A percentile compares a stretch with the other conserved stretches of the same genome.
Evolutionary conservation across 2,797 vertebrate genomes (phyloP).

Genomic region (Hybognathus amarus): DNA sequence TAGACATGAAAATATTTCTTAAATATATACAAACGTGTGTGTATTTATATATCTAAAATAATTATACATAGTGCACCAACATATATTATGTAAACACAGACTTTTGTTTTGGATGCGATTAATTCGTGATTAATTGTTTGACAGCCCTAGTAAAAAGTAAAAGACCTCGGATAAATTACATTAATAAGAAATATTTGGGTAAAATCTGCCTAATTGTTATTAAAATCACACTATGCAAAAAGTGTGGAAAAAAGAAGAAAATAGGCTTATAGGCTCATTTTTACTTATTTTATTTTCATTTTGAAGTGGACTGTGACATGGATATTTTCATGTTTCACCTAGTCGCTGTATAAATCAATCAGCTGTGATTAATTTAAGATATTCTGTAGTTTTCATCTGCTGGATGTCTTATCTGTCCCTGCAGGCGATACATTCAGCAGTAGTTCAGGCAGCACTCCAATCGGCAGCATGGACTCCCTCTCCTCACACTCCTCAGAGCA

Average conservation of each 20-base stretch:
- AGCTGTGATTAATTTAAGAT: not conserved
- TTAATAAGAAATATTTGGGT: not conserved
- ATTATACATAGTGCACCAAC: too few relatives aligned
- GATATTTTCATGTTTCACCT: not conserved
- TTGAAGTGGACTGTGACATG: not conserved
- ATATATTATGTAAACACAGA: too few relatives aligned
- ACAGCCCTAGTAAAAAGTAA: not conserved
- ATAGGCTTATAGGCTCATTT: not conserved
- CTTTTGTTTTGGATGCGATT: too few relatives aligned
- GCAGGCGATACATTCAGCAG: constrained; percentile 95
- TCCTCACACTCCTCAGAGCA: constrained; percentile 97
- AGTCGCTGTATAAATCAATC: not conserved
- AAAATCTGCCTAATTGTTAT: not conserved
- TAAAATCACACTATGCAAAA: not conserved
- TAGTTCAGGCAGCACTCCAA: constrained; percentile 91
- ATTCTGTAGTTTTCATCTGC: not conserved
- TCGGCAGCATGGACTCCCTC: constrained; percentile 89
- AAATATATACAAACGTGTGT: too few relatives aligned
- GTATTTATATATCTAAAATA: too few relatives aligned
- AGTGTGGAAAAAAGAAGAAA: not conserved
- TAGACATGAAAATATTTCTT: too few relatives aligned
- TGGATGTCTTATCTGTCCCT: not conserved
- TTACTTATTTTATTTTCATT: not conserved
- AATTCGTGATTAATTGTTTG: too few relatives aligned
- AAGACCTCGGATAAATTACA: not conserved